phyloP scores from a whole-genome alignment of 2,888 invertebrate species.

The Lasioglossum calceatum region DNA sequence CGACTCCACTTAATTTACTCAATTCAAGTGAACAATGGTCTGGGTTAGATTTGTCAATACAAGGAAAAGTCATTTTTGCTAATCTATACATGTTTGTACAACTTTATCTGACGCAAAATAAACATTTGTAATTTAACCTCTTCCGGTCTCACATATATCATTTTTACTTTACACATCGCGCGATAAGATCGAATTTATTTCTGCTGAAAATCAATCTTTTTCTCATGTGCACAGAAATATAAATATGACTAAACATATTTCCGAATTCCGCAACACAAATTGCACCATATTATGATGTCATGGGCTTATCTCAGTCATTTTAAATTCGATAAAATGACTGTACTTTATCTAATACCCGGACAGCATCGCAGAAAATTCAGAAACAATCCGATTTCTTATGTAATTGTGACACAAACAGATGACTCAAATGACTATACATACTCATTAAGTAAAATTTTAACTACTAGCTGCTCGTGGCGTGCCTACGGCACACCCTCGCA shows the following conservation, averaged over 20 bases:
- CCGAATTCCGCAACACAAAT: neutral
- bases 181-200: neutral
- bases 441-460: no score
- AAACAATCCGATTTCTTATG: neutral
- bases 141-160: neutral
- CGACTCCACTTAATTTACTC: neutral
- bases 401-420: neutral
- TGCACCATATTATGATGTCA: neutral
- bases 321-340: neutral
- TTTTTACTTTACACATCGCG: neutral
- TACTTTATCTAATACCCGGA: neutral
- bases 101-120: conserved; percentile 14
- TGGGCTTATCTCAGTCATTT: neutral
- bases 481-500: no score
- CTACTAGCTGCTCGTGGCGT: no score
- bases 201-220: neutral
- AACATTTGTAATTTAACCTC: conserved; percentile 22
- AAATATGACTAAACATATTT: neutral
- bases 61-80: neutral
- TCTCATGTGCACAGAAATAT: neutral
- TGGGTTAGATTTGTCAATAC: neutral
- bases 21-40: neutral
- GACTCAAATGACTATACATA: no score
- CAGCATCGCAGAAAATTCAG: neutral
- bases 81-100: conserved; percentile 20